These are phyloP conservation scores for Montipora capitata DNA, from an alignment of 92 coral and sea anemone species.

Conservation along the genomic window DNA sequence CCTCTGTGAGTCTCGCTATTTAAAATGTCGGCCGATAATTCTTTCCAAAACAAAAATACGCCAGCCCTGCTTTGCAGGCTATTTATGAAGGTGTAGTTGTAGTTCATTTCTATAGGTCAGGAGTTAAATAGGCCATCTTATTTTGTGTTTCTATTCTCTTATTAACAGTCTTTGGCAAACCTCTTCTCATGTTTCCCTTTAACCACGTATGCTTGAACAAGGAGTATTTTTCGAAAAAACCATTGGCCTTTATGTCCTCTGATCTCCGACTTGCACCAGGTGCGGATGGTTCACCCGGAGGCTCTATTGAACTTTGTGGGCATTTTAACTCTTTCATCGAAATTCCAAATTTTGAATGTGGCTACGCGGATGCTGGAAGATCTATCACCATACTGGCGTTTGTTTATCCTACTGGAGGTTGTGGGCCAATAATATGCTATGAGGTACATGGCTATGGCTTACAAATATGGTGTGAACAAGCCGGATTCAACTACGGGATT, in stretches of 20 bases:
- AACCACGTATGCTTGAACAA: constrained; percentile 21
- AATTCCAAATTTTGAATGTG: constrained; percentile 62
- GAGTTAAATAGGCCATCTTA: too few species aligned
- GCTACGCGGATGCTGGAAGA: constrained; percentile 52
- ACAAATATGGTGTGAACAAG: constrained; percentile 48
- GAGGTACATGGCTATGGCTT: constrained; percentile 2
- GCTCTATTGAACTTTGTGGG: constrained; percentile 72
- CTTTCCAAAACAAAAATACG: too few species aligned
- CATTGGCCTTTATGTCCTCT: constrained; percentile 9
- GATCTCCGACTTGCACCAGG: constrained; percentile 54
- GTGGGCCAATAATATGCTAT: constrained; percentile 48
- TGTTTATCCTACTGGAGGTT: constrained; percentile 69
- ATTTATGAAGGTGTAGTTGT: too few species aligned
- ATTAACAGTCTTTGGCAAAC: constrained; percentile 21
- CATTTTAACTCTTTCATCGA: constrained; percentile 55
- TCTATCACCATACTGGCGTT: constrained; percentile 71
- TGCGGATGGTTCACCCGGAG: constrained; percentile 57
- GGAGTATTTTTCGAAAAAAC: constrained; percentile 53
- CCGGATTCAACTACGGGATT: neutral
- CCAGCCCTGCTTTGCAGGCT: too few species aligned
- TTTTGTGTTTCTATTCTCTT: neutral
- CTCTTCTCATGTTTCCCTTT: constrained; percentile 77
- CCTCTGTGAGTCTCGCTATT: too few species aligned
- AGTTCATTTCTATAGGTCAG: too few species aligned
- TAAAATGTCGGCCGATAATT: too few species aligned